Percentiles rank a stretch among this genome's conserved stretches.
phyloP scores from a whole-genome alignment of 2,888 invertebrate species.

The Lepidochitona cinerea region DNA sequence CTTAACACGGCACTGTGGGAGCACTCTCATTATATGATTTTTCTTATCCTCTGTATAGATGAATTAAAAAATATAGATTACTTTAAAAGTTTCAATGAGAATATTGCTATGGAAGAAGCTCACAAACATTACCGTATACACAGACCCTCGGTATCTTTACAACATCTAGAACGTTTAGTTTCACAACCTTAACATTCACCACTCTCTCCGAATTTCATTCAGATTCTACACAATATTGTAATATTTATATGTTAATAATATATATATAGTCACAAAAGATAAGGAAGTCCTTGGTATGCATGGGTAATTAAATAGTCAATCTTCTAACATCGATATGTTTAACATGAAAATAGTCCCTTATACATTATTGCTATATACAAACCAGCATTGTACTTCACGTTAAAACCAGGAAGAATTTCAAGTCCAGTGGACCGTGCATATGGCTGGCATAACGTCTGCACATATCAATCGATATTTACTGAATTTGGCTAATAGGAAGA shows the following conservation, averaged over 20 bases:
- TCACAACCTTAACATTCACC: neutral
- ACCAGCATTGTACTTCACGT: neutral
- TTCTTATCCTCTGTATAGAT: no score
- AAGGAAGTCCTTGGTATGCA: constrained; percentile 6
- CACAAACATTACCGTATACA: no score
- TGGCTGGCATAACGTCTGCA: neutral
- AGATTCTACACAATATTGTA: no score
- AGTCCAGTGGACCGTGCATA: constrained; percentile 7
- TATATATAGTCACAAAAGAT: neutral
- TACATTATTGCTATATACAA: constrained; percentile 6
- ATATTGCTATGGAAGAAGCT: no score
- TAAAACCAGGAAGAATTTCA: neutral
- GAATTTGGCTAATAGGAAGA: constrained; percentile 7
- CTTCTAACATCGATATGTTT: neutral
- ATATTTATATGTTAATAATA: no score
- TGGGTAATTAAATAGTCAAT: constrained; percentile 2
- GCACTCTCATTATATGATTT: no score
- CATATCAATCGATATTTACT: neutral
- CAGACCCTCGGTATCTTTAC: no score
- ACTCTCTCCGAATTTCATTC: neutral
- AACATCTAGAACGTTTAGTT: no score
- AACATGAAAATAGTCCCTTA: constrained; percentile 1
- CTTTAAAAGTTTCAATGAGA: no score
- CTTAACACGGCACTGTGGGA: no score
- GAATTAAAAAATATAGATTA: no score